Percentiles rank a stretch among this genome's conserved stretches.
These are phyloP conservation scores for Colletes latitarsis DNA, from an alignment of 1,140 invertebrate genomes.

Conservation along the genomic window DNA sequence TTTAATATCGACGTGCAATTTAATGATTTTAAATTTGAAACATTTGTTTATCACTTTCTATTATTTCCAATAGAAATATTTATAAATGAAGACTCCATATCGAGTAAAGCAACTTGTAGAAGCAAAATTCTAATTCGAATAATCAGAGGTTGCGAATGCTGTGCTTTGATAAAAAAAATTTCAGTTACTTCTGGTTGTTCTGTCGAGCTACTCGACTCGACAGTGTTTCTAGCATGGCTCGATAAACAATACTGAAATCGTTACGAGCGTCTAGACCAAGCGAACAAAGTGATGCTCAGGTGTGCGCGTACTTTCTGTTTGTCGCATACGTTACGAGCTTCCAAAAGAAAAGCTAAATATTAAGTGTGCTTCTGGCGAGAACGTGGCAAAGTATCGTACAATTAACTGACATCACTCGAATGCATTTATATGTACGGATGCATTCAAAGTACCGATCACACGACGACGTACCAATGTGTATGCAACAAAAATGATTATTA, in stretches of 20 bases:
- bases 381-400: too few species aligned
- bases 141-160: not conserved
- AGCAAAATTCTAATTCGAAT: too few species aligned
- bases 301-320: not conserved
- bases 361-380: not conserved
- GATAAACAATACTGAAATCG: constrained; percentile 12
- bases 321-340: not conserved
- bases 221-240: not conserved
- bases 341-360: not conserved
- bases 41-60: not conserved
- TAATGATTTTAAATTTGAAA: too few species aligned
- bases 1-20: too few species aligned
- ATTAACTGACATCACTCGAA: not conserved
- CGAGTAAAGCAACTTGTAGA: too few species aligned
- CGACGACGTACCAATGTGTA: too few species aligned
- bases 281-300: not conserved
- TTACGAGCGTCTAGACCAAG: not conserved
- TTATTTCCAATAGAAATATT: not conserved
- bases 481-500: too few species aligned
- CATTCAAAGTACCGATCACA: too few species aligned
- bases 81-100: too few species aligned
- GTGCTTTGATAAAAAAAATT: not conserved
- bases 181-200: not conserved
- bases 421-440: not conserved
- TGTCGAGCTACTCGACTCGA: constrained; percentile 6